Percentiles rank a stretch among this genome's conserved stretches.
Conservation (phyloP, 1,140 invertebrate species). For the Cydia strobilella region DNA sequence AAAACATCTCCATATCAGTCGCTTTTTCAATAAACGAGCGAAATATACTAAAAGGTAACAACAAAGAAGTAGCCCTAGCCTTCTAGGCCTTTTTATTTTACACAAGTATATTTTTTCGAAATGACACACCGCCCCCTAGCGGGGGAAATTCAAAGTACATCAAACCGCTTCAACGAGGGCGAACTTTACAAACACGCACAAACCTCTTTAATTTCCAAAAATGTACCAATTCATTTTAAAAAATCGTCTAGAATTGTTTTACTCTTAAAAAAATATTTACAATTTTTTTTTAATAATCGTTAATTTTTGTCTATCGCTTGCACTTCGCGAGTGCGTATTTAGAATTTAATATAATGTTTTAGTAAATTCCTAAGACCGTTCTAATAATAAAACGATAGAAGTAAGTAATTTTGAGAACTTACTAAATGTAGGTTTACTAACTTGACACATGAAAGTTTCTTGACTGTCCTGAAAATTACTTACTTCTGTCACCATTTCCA, state of each 20-base stretch:
- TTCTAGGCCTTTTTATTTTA: neutral
- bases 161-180: neutral
- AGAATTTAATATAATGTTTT: constrained; percentile 29
- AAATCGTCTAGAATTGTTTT: constrained; percentile 43
- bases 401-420: neutral
- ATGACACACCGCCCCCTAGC: neutral
- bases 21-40: no score
- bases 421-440: neutral
- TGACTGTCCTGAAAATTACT: neutral
- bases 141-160: neutral
- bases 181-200: constrained; percentile 7
- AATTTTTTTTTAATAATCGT: constrained; percentile 12
- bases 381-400: neutral
- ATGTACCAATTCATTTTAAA: constrained; percentile 51
- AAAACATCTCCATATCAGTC: no score
- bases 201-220: constrained; percentile 39
- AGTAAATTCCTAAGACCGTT: neutral
- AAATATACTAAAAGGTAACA: neutral
- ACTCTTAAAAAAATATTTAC: constrained; percentile 64
- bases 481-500: neutral
- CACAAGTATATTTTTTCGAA: neutral
- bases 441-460: neutral
- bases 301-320: constrained; percentile 34
- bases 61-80: neutral
- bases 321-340: constrained; percentile 35